Percentiles rank a stretch among this genome's conserved stretches.
Evolutionary conservation across 2,113 vertebrate genomes (phyloP).

Genomic region (Genyomyrus donnyi): DNA sequence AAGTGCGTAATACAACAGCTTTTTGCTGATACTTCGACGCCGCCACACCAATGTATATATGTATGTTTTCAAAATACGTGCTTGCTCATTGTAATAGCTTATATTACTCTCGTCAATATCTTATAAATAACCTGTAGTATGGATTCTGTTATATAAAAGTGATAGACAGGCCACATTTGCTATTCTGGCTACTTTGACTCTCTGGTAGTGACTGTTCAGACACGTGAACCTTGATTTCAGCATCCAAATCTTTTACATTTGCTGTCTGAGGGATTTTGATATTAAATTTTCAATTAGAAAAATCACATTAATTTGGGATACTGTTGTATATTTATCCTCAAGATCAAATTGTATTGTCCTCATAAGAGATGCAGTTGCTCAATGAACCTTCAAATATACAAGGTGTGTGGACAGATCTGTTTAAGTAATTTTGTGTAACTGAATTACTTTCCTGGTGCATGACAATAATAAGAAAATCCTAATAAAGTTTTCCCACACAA

Average conservation of each 20-base stretch:
- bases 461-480: not conserved
- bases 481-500: not conserved
- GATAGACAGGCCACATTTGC: not conserved
- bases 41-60: not conserved
- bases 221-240: not conserved
- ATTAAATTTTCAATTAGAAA: not conserved
- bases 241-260: not conserved
- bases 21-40: not conserved
- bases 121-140: not conserved
- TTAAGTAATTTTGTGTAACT: not conserved
- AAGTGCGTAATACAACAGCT: not conserved
- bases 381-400: not conserved
- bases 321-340: not conserved
- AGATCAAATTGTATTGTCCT: not conserved
- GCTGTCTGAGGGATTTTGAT: not conserved
- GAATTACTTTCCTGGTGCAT: not conserved
- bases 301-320: not conserved
- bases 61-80: not conserved
- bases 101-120: not conserved
- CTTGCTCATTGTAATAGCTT: not conserved
- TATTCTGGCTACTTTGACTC: not conserved
- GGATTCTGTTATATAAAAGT: not conserved
- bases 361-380: not conserved
- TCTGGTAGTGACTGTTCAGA: not conserved
- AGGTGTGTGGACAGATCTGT: not conserved